Evolutionary conservation across 2,797 vertebrate genomes (phyloP).

Genomic region (Malacoctenus gilli): DNA sequence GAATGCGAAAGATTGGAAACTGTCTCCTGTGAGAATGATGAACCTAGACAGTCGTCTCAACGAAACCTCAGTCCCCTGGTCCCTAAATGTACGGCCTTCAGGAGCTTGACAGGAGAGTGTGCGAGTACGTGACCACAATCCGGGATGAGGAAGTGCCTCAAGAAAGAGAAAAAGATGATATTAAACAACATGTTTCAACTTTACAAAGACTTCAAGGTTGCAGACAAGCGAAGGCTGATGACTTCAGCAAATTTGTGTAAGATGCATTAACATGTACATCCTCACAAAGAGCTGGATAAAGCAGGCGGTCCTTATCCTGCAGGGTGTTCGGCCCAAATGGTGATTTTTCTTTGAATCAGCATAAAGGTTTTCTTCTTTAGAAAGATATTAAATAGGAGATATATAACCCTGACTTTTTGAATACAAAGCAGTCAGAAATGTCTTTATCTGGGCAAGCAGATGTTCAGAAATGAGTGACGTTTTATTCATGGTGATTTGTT

Average conservation of each 20-base stretch:
- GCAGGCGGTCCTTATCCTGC: neutral
- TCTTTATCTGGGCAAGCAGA: neutral
- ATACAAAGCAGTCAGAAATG: neutral
- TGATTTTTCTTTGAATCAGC: constrained; percentile 9
- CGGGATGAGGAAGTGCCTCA: neutral
- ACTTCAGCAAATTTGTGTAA: constrained; percentile 6
- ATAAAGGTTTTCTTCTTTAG: neutral
- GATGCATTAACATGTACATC: constrained; percentile 1
- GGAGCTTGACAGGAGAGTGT: neutral
- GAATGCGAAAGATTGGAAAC: neutral
- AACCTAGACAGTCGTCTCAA: too few species aligned
- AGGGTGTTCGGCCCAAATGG: neutral
- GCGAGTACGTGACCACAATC: neutral
- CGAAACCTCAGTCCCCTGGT: neutral
- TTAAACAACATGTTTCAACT: constrained; percentile 1
- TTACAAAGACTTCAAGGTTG: constrained; percentile 4
- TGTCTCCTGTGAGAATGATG: neutral
- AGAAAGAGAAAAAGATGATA: neutral
- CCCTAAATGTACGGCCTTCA: neutral
- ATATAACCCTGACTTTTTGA: neutral
- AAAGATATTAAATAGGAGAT: neutral
- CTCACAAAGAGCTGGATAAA: neutral
- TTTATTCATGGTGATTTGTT: neutral
- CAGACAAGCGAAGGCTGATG: neutral
- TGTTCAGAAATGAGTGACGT: neutral